Evolutionary conservation across 1,140 invertebrate species (phyloP), one percentile per base, ranked within the genome.

Genomic region (Lepidostoma basale): DNA sequence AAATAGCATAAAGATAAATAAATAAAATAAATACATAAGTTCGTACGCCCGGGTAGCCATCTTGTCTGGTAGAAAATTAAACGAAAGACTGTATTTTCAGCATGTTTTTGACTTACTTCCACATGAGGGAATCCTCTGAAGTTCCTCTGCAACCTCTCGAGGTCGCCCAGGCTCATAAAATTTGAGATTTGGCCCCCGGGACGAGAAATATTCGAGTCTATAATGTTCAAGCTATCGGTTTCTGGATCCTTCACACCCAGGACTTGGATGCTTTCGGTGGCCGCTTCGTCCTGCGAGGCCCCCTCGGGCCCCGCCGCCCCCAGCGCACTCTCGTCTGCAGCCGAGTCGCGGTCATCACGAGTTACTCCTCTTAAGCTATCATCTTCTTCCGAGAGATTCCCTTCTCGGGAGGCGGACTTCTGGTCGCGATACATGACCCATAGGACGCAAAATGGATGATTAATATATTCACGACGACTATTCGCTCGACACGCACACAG

Each of bases 371-470:
- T 6, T 33, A 12, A 6, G 12, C 6, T 33, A 6, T 5, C 12
- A 12, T 33, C 12, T 6, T 18, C 18, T 8, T 10, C 18, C 14
- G 42, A 10, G 42, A 10, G 47, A 16, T 20, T 52, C 47, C 18
- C 12, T 52, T 28, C 47, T 23, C 47, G 10, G 18, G 20, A 20
- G 60, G 42, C 4, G 44, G 44, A 47, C 44, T 63, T 63, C 18
- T 63, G 44, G 20, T 16, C 25, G 60, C 16, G 26, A 63, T 49
- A 63, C 62, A 63, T 63, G 44, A 63, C 49, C 62, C 62, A 49
- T 47, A 63, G 26, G 62, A 63, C 40, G 14, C 23, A 63, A 14
- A 26, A 40, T 25, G 4, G 39, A 36, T 25, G n/a, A 26, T 14
- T 56, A 5, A 9, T 30, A 6, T 16, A 30, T 8, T 33, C 14